A percentile compares a stretch with the other conserved stretches of the same genome.
phyloP scores from a whole-genome alignment of 2,888 invertebrate genomes.

The Yponomeuta malinellus region DNA sequence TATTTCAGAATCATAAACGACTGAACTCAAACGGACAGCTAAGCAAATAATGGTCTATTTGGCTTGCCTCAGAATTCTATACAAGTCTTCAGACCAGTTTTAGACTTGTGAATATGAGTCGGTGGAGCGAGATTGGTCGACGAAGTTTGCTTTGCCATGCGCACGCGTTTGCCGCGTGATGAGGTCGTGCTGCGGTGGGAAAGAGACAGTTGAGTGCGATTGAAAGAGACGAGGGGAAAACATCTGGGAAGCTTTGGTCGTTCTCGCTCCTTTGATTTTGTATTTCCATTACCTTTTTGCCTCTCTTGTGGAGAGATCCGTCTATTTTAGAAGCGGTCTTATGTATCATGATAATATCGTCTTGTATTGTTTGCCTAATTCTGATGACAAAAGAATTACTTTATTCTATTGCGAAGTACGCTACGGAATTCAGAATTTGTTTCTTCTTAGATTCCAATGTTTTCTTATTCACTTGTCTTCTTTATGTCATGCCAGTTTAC shows the following conservation, averaged over 20 bases:
- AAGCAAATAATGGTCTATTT: background rate
- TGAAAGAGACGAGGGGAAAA: constrained; percentile 41
- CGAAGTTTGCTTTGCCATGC: constrained; percentile 13
- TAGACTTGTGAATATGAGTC: constrained; percentile 15
- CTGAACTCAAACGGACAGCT: too few relatives aligned
- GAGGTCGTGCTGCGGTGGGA: constrained; percentile 26
- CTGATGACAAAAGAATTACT: background rate
- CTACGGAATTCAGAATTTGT: background rate
- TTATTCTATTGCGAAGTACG: background rate
- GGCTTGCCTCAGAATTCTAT: background rate
- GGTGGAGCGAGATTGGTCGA: constrained; percentile 10
- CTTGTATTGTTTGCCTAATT: background rate
- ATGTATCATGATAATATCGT: background rate
- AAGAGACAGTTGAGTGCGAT: constrained; percentile 27
- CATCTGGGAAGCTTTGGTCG: constrained; percentile 34
- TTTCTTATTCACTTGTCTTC: background rate
- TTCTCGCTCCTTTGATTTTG: constrained; percentile 12
- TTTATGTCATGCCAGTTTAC: background rate
- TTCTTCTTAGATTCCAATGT: too few relatives aligned
- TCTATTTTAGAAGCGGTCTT: constrained; percentile 6
- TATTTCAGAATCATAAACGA: too few relatives aligned
- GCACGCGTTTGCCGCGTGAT: constrained; percentile 39
- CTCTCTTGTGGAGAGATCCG: background rate
- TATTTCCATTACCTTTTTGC: constrained; percentile 9
- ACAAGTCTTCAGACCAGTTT: constrained; percentile 30